Percentiles rank a stretch among this genome's conserved stretches.
These are phyloP conservation scores for Xestobium rufovillosum DNA, from an alignment of 2,888 invertebrate genomes.

Conservation along the genomic window DNA sequence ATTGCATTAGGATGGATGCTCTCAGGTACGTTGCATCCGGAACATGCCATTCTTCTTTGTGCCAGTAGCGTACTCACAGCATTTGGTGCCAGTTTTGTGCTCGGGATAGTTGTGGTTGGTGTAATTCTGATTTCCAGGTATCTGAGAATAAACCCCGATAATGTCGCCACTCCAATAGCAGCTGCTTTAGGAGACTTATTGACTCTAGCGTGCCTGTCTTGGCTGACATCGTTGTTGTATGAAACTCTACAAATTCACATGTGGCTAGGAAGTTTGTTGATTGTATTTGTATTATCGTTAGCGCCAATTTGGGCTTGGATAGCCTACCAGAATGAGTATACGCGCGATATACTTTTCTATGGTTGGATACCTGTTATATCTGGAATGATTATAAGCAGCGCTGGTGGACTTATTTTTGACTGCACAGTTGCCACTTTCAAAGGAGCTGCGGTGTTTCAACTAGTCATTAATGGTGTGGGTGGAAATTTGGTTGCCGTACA, in stretches of 20 bases:
- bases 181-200: slow-evolving; percentile 86
- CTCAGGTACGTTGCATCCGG: slow-evolving; percentile 65
- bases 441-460: slow-evolving; percentile 86
- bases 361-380: slow-evolving; percentile 89
- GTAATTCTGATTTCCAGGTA: slow-evolving; percentile 74
- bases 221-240: slow-evolving; percentile 68
- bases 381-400: slow-evolving; percentile 86
- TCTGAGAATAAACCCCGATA: slow-evolving; percentile 83
- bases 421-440: slow-evolving; percentile 74
- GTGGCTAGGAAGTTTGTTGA: slow-evolving; percentile 64
- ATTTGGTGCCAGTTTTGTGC: slow-evolving; percentile 75
- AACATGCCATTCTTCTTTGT: slow-evolving; percentile 76
- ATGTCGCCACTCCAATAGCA: slow-evolving; percentile 88
- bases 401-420: slow-evolving; percentile 82
- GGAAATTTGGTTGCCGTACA: slow-evolving; percentile 90
- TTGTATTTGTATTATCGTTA: slow-evolving; percentile 57
- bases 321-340: slow-evolving; percentile 72
- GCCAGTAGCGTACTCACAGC: slow-evolving; percentile 84
- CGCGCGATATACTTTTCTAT: slow-evolving; percentile 70
- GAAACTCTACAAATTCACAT: slow-evolving; percentile 42
- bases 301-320: slow-evolving; percentile 78
- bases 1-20: slow-evolving; percentile 80
- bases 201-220: slow-evolving; percentile 74
- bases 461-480: slow-evolving; percentile 88
- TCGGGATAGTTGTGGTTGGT: slow-evolving; percentile 77